Evolutionary conservation across 2,888 invertebrate genomes (phyloP).

Genomic region (Willowsia nigromaculata): DNA sequence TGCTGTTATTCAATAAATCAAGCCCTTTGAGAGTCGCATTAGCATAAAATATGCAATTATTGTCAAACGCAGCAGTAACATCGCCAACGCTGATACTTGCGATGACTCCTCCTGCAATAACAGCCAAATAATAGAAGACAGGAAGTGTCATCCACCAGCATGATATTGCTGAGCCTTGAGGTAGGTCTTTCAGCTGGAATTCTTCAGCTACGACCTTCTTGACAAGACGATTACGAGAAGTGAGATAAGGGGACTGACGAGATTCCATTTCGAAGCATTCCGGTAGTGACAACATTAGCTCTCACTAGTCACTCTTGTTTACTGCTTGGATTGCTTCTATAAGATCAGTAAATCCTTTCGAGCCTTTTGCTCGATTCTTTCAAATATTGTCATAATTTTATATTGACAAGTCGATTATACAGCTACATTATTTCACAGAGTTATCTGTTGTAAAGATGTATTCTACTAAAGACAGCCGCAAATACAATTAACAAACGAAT

Average conservation of each 20-base stretch:
- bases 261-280: slow-evolving; percentile 63
- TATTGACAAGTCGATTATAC: too few species aligned
- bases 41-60: slow-evolving; percentile 60
- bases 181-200: slow-evolving; percentile 45
- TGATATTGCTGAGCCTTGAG: slow-evolving; percentile 43
- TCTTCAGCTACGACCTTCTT: slow-evolving; percentile 41
- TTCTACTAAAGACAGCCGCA: too few species aligned
- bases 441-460: too few species aligned
- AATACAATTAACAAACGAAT: too few species aligned
- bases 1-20: slow-evolving; percentile 26
- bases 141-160: slow-evolving; percentile 64
- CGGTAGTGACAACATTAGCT: slow-evolving; percentile 17
- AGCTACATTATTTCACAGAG: too few species aligned
- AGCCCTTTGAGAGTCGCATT: slow-evolving; percentile 42
- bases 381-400: too few species aligned
- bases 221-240: slow-evolving; percentile 31
- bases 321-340: not conserved
- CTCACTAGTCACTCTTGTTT: not conserved
- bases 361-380: too few species aligned
- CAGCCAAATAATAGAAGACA: slow-evolving; percentile 48
- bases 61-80: slow-evolving; percentile 51
- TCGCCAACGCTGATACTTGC: slow-evolving; percentile 54
- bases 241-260: not conserved
- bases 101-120: slow-evolving; percentile 60
- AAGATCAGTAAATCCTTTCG: too few species aligned